Evolutionary conservation across 2,797 vertebrate species (phyloP), one percentile per base, ranked within the genome.

Genomic region (Rhadinocentrus ornatus): DNA sequence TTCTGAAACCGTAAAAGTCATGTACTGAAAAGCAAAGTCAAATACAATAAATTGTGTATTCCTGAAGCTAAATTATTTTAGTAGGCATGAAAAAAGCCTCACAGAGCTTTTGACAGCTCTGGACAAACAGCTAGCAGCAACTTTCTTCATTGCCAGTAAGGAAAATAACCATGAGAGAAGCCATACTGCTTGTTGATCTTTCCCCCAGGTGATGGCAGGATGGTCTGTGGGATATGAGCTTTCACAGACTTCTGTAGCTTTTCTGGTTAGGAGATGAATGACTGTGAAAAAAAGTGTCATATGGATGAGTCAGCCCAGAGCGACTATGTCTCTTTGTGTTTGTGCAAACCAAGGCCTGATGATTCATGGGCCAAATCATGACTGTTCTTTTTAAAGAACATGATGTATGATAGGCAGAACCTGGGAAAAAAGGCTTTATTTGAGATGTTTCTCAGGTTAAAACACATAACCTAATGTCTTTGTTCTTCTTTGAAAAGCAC

Each of bases 301-400:
- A 63, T 59, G 80, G 82, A 84, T 90, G 88, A 90, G 83, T 88
- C 87, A 89, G 73, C 82, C 67, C 41, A 27, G 46, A 71, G 78
- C 29, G 20, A 80, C 86, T 72, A 44, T 60, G 59, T 79, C 77
- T 83, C 76, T 86, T 84, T 80, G 70, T 75, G 18, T 90, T 69
- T 68, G 74, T 55, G 64, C 71, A 78, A 76, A 85, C 79, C 73
- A 65, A 88, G 73, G 85, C 37, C 77, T 0, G 59, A 69, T 89
- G 89, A 88, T 77, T 91, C 86, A 88, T 35, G 39, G 39, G 62
- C 60, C 37, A 75, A 80, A 78, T 83, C 73, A 72, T 3, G 62
- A 78, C 77, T 59, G 62, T 9, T 76, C 35, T 56, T 74, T 82
- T 60, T 56, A 71, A 74, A 77, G 68, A 74, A 77, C 61, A 73